These are phyloP conservation scores for Globodera rostochiensis DNA, from an alignment of 1,140 invertebrate species.

Conservation along the genomic window DNA sequence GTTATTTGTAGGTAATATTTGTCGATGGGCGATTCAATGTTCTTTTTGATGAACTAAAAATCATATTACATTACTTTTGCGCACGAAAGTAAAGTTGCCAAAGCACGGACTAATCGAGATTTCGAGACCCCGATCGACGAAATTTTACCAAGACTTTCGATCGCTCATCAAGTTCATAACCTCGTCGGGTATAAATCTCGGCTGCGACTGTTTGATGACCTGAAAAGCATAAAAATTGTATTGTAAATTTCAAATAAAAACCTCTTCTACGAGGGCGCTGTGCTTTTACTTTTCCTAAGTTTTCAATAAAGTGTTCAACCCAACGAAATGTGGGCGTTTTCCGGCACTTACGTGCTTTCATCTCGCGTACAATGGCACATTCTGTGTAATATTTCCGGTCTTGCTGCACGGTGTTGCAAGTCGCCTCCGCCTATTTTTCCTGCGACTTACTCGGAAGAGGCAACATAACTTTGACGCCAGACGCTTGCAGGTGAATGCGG, in stretches of 20 bases:
- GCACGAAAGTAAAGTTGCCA: too few species aligned
- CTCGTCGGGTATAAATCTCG: constrained; percentile 44
- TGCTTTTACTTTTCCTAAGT: constrained; percentile 32
- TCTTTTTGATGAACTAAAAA: constrained; percentile 43
- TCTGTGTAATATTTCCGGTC: constrained; percentile 96
- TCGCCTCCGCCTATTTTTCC: constrained; percentile 82
- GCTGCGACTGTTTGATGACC: constrained; percentile 41
- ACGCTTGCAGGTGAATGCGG: constrained; percentile 75
- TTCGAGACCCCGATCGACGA: too few species aligned
- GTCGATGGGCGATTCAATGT: constrained; percentile 42
- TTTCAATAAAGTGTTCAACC: not conserved
- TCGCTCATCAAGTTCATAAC: not conserved
- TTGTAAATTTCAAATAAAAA: constrained; percentile 7
- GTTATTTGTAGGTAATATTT: constrained; percentile 43
- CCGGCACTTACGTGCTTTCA: constrained; percentile 79
- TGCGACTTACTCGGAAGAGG: constrained; percentile 79
- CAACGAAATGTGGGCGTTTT: not conserved
- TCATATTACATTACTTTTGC: not conserved
- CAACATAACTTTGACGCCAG: constrained; percentile 84
- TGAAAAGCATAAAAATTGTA: constrained; percentile 15
- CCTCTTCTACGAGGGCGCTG: constrained; percentile 34
- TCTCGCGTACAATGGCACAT: constrained; percentile 91
- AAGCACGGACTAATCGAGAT: too few species aligned
- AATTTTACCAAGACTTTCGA: not conserved
- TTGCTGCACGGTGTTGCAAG: constrained; percentile 84